phyloP scores from a whole-genome alignment of 2,888 invertebrate genomes.

The Macaria liturata region DNA sequence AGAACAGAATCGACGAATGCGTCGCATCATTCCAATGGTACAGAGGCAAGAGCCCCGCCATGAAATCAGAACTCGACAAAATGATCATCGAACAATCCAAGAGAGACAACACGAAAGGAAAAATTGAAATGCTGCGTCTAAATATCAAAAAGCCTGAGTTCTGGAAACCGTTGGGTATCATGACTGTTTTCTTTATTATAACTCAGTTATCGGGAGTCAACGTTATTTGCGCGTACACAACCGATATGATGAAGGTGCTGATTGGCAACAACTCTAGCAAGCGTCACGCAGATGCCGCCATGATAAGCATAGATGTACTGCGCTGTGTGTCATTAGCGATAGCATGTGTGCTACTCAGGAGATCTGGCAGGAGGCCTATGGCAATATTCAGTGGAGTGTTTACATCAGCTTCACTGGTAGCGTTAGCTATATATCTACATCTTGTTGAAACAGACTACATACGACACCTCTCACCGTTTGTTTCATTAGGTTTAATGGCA shows the following conservation, averaged over 20 bases:
- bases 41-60: constrained; percentile 76
- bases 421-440: constrained; percentile 77
- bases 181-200: constrained; percentile 85
- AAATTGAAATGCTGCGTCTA: constrained; percentile 57
- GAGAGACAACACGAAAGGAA: constrained; percentile 56
- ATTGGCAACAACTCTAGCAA: constrained; percentile 73
- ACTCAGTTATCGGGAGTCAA: constrained; percentile 88
- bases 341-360: constrained; percentile 84
- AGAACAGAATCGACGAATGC: constrained; percentile 83
- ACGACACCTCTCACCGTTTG: constrained; percentile 54
- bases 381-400: constrained; percentile 85
- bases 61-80: constrained; percentile 76
- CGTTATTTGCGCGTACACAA: constrained; percentile 88
- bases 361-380: constrained; percentile 84
- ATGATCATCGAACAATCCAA: constrained; percentile 70
- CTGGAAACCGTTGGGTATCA: constrained; percentile 83
- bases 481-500: constrained; percentile 79
- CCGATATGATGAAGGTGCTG: constrained; percentile 84
- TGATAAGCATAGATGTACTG: constrained; percentile 85
- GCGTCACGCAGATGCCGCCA: constrained; percentile 84
- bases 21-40: constrained; percentile 84
- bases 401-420: constrained; percentile 82
- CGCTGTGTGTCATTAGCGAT: constrained; percentile 83
- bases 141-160: constrained; percentile 82
- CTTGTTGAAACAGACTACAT: constrained; percentile 52